These are phyloP conservation scores for Drosophila recens DNA, from an alignment of 2,888 invertebrate species.

Conservation along the genomic window DNA sequence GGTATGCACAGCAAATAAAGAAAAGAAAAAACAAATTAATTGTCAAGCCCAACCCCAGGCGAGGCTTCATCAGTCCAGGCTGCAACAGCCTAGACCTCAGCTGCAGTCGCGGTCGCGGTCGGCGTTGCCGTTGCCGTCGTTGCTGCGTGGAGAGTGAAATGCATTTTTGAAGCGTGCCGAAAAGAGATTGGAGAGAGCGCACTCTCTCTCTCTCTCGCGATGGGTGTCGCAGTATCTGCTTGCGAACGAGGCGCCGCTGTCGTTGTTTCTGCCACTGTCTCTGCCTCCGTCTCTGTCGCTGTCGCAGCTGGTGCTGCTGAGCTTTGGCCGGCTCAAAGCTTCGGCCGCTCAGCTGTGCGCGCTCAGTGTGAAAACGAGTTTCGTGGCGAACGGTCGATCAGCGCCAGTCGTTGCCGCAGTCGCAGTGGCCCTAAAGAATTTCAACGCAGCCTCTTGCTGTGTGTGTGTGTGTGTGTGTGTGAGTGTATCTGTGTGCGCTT, in stretches of 20 bases:
- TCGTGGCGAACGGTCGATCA: constrained; percentile 75
- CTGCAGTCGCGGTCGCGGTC: constrained; percentile 7
- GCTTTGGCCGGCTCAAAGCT: constrained; percentile 57
- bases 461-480: constrained; percentile 10
- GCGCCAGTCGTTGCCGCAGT: constrained; percentile 57
- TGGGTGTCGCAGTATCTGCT: constrained; percentile 34
- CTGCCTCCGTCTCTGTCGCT: constrained; percentile 36
- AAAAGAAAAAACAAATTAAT: constrained; percentile 47
- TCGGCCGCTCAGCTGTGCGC: constrained; percentile 54
- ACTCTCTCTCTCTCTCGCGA: constrained; percentile 35
- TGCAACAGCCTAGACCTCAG: constrained; percentile 37
- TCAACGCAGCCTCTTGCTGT: constrained; percentile 49
- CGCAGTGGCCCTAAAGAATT: constrained; percentile 59
- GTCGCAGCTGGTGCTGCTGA: constrained; percentile 51
- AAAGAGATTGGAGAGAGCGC: constrained; percentile 18
- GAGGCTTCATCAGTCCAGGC: constrained; percentile 32
- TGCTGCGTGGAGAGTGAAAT: constrained; percentile 51
- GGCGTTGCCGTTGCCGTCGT: constrained; percentile 8
- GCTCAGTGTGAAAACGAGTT: constrained; percentile 82
- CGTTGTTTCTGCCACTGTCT: constrained; percentile 21
- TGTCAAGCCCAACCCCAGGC: constrained; percentile 49
- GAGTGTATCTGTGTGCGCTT: constrained; percentile 11
- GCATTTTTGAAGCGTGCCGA: constrained; percentile 57
- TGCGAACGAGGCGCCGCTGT: constrained; percentile 47
- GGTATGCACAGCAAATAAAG: constrained; percentile 12